Conservation (phyloP, 2,888 invertebrate species). For the Eupithecia centaureata region DNA sequence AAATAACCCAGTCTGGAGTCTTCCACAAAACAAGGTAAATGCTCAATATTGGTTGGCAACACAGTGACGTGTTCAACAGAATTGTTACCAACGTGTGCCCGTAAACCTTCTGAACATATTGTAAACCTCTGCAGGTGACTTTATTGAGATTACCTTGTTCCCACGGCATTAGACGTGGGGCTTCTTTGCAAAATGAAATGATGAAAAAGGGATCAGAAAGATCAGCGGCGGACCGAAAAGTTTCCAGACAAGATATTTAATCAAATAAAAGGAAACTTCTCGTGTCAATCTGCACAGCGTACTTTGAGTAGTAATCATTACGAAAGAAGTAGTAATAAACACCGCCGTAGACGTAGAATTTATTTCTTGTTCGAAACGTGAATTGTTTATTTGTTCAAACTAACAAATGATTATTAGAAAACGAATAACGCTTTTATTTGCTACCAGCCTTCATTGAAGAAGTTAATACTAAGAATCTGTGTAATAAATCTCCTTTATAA, state of each 20-base stretch:
- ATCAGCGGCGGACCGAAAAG: background rate
- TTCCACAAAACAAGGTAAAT: conserved; percentile 51
- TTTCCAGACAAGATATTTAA: background rate
- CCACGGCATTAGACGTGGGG: conserved; percentile 21
- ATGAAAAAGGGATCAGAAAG: background rate
- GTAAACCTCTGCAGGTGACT: conserved; percentile 37
- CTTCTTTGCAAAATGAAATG: conserved; percentile 8
- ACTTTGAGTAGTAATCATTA: conserved; percentile 1
- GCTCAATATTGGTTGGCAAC: conserved; percentile 31
- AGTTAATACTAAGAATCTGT: background rate
- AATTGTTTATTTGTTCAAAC: conserved; percentile 28
- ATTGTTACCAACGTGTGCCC: conserved; percentile 42
- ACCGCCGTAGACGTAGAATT: background rate
- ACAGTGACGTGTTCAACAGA: conserved; percentile 40
- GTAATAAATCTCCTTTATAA: conserved; percentile 16
- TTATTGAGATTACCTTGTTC: conserved; percentile 32
- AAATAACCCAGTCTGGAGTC: conserved; percentile 61
- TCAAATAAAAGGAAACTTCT: conserved; percentile 3
- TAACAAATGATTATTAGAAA: conserved; percentile 20
- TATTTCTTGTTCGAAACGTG: conserved; percentile 19
- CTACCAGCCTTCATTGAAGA: background rate
- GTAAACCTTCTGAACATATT: conserved; percentile 42
- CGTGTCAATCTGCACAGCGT: background rate
- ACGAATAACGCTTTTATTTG: conserved; percentile 7
- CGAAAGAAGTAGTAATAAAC: conserved; percentile 13